Base-by-base conservation (phyloP, 2,113 vertebrate species). In the Cygnus atratus region DNA sequence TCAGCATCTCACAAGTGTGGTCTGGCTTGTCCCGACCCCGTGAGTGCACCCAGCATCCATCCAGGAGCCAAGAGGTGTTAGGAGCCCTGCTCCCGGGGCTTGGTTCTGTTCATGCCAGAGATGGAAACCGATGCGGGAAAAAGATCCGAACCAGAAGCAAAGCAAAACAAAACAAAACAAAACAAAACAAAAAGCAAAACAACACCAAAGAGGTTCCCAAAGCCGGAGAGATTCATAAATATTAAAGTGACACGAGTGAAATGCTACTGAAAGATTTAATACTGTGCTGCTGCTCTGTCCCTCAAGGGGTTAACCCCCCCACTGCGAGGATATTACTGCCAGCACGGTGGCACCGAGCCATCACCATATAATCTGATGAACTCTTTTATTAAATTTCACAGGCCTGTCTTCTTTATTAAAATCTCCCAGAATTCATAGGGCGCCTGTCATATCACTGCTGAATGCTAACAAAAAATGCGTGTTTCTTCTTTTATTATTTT, bases 381-480 rank as follows among this genome's bases (percentile, higher is more conserved):
- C 98, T 98, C 98, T 97, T 98, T 99, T 99, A 99, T 99, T 99
- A 98, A 98, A 99, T 99, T 98, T 99, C 98, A 98, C 98, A 98
- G 98, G 98, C 98, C 98, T 98, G 98, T 98, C 98, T 98, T 98
- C 98, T 98, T 99, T 99, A 99, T 99, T 99, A 99, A 99, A 99
- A 99, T 98, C 98, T 99, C 98, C 98, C 99, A 98, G 98, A 98
- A 99, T 98, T 97, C 98, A 96, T 91, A 66, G 97, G 98, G 97
- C 94, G 62, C 96, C 93, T 84, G 76, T 81, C 94, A 72, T 93
- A 87, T 83, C 90, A 17, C 93, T 61, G 87, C 94, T 44, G 94
- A 94, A 93, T 77, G 84, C 72, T 87, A 96, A 91, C 82, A 79
- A 75, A 90, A 88, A 87, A 74, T 7, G 67, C 24, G 58, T 24